These are phyloP conservation scores for Tenthredo distinguenda DNA, from an alignment of 2,888 invertebrate species.

Conservation along the genomic window DNA sequence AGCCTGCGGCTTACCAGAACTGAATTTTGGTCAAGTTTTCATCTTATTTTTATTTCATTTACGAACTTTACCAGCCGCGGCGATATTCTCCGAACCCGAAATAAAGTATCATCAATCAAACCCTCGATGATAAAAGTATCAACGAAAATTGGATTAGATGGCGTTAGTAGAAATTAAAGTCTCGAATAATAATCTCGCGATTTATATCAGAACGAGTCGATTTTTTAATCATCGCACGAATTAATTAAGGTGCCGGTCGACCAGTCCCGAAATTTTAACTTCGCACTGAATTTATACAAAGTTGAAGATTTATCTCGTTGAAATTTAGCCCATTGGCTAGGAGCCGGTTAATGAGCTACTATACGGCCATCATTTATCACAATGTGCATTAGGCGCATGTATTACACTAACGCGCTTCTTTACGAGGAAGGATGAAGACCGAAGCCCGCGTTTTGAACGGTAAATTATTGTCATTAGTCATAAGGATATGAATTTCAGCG, in stretches of 20 bases:
- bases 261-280: background rate
- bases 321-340: background rate
- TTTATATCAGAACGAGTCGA: too few species aligned
- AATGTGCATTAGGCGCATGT: conserved; percentile 15
- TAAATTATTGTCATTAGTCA: conserved; percentile 46
- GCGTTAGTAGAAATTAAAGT: background rate
- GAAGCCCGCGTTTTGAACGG: conserved; percentile 18
- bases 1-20: background rate
- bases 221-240: background rate
- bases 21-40: conserved; percentile 22
- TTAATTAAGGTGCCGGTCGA: background rate
- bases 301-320: background rate
- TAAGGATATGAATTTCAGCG: background rate
- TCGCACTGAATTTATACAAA: background rate
- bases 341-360: conserved; percentile 11
- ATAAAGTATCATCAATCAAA: background rate
- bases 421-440: background rate
- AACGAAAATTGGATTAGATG: background rate
- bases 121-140: background rate
- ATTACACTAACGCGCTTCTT: background rate
- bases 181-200: too few species aligned
- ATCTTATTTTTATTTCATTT: background rate
- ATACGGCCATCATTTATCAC: conserved; percentile 13
- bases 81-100: background rate
- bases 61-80: background rate